Evolutionary conservation across 2,797 vertebrate genomes (phyloP).

Genomic region (Periophthalmus magnuspinnatus): DNA sequence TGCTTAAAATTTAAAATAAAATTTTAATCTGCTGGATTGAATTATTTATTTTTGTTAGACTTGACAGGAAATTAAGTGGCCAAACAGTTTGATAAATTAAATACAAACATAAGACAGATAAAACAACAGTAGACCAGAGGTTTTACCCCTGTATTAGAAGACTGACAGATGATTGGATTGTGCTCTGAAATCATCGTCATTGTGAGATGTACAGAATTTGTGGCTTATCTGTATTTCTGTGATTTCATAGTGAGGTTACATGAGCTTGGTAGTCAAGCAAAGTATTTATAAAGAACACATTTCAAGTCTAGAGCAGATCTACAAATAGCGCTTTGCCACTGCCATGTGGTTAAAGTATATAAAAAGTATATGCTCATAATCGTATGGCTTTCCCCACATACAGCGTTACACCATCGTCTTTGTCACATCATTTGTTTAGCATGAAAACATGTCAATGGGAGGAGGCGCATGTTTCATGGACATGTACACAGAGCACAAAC

Average conservation of each 20-base stretch:
- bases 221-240: not conserved
- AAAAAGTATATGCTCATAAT: not conserved
- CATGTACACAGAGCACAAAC: conserved; percentile 51
- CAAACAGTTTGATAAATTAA: not conserved
- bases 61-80: not conserved
- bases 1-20: not conserved
- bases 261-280: not conserved
- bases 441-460: conserved; percentile 38
- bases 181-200: not conserved
- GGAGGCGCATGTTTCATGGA: conserved; percentile 47
- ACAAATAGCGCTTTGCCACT: not conserved
- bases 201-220: not conserved
- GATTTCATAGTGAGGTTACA: not conserved
- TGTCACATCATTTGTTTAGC: conserved; percentile 35
- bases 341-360: not conserved
- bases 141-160: not conserved
- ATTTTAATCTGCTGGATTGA: not conserved
- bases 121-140: not conserved
- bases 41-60: not conserved
- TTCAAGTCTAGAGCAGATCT: not conserved
- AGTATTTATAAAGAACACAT: not conserved
- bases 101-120: not conserved
- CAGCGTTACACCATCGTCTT: not conserved
- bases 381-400: not conserved
- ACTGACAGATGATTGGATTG: not conserved